phyloP scores from a whole-genome alignment of 2,888 invertebrate genomes.

The Spisula solida region DNA sequence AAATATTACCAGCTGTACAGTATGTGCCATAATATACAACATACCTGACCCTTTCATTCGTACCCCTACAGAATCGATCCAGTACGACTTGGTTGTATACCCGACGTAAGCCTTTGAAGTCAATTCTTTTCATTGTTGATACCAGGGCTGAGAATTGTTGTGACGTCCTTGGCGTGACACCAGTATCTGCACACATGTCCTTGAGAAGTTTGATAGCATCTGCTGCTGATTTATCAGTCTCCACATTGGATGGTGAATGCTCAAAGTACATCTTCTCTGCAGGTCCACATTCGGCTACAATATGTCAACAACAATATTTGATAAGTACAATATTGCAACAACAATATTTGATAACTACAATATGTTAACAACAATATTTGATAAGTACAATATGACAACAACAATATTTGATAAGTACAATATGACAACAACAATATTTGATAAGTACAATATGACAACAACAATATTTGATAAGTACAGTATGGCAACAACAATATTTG shows the following conservation, averaged over 20 bases:
- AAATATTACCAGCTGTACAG: too few species aligned
- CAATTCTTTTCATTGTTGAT: slow-evolving; percentile 86
- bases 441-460: too few species aligned
- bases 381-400: too few species aligned
- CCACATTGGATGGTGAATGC: slow-evolving; percentile 60
- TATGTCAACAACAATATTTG: neutral
- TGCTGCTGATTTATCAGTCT: slow-evolving; percentile 49
- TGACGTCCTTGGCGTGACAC: slow-evolving; percentile 87
- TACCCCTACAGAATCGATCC: slow-evolving; percentile 72
- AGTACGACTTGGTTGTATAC: slow-evolving; percentile 76
- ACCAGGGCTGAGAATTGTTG: slow-evolving; percentile 88
- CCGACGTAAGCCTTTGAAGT: slow-evolving; percentile 82
- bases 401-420: too few species aligned
- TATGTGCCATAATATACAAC: slow-evolving; percentile 35
- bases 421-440: too few species aligned
- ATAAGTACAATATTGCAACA: neutral
- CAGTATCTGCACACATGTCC: slow-evolving; percentile 81
- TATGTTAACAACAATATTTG: too few species aligned
- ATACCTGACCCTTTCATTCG: slow-evolving; percentile 78
- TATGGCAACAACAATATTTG: too few species aligned
- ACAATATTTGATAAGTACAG: too few species aligned
- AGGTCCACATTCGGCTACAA: slow-evolving; percentile 42
- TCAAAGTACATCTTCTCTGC: slow-evolving; percentile 63
- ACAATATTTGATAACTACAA: too few species aligned
- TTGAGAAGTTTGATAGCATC: slow-evolving; percentile 76